These are phyloP conservation scores for Apostichopus californicus DNA, from an alignment of 35 echinoderm and acorn worm species.

Conservation along the genomic window DNA sequence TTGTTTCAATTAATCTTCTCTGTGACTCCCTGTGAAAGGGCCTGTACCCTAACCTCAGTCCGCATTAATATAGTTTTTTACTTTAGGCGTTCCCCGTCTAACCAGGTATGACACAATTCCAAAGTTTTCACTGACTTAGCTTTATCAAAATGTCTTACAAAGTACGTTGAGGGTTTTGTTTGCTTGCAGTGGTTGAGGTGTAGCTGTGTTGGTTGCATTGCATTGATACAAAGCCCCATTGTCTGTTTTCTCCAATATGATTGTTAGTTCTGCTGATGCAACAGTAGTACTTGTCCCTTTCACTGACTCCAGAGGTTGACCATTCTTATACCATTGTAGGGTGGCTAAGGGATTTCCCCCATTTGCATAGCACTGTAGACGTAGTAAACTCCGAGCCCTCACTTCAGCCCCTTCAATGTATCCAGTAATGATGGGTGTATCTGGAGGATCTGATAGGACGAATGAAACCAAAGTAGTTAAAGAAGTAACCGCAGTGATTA, in stretches of 20 bases:
- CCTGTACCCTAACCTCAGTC: too few relatives aligned
- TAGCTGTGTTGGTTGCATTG: slow-evolving; percentile 87
- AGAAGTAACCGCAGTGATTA: not conserved
- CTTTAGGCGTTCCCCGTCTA: too few relatives aligned
- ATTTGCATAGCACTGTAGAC: slow-evolving; percentile 64
- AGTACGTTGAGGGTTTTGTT: slow-evolving; percentile 71
- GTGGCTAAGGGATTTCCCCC: slow-evolving; percentile 91
- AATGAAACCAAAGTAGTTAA: not conserved
- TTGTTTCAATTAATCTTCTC: too few relatives aligned
- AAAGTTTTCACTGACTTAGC: too few relatives aligned
- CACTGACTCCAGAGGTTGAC: slow-evolving; percentile 41
- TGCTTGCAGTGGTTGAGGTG: slow-evolving; percentile 63
- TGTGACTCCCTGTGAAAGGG: too few relatives aligned
- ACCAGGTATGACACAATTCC: too few relatives aligned
- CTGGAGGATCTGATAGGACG: slow-evolving; percentile 68
- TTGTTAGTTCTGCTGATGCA: slow-evolving; percentile 60
- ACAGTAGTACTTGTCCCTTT: slow-evolving; percentile 38
- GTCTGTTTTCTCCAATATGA: slow-evolving; percentile 82
- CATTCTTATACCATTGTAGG: slow-evolving; percentile 83
- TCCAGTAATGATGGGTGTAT: slow-evolving; percentile 65
- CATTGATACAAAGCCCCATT: slow-evolving; percentile 86
- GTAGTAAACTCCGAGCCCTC: slow-evolving; percentile 42
- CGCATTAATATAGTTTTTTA: not conserved
- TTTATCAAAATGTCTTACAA: slow-evolving; percentile 59
- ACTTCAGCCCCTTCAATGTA: slow-evolving; percentile 48